These are phyloP conservation scores for Bryconaethiops microstoma DNA, from an alignment of 2,797 vertebrate species.

Conservation along the genomic window DNA sequence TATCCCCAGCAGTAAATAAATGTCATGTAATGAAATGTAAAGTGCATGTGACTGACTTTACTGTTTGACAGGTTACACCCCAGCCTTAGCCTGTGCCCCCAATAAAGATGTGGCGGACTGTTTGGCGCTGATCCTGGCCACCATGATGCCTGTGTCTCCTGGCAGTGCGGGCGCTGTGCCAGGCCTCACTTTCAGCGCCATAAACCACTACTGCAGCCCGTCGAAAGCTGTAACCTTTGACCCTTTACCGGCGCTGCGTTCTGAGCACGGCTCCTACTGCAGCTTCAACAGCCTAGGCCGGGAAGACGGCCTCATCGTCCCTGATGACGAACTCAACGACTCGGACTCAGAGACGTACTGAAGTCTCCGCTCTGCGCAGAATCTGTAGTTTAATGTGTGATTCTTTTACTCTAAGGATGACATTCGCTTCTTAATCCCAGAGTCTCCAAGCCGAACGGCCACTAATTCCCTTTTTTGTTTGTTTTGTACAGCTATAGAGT, in stretches of 20 bases:
- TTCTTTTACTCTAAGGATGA: slow-evolving; percentile 3
- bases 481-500: slow-evolving; percentile 15
- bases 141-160: slow-evolving; percentile 94
- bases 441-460: not conserved
- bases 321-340: slow-evolving; percentile 93
- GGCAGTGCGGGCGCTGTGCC: slow-evolving; percentile 82
- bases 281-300: slow-evolving; percentile 87
- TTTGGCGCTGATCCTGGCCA: slow-evolving; percentile 94
- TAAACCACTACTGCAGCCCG: slow-evolving; percentile 87
- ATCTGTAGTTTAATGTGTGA: slow-evolving; percentile 18
- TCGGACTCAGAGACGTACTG: slow-evolving; percentile 97
- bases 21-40: not conserved
- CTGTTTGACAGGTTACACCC: slow-evolving; percentile 79
- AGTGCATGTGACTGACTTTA: not conserved
- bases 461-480: not conserved
- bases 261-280: slow-evolving; percentile 87
- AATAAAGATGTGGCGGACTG: slow-evolving; percentile 96
- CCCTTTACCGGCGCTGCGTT: slow-evolving; percentile 83
- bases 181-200: slow-evolving; percentile 83
- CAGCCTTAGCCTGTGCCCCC: slow-evolving; percentile 91
- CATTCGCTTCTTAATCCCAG: not conserved
- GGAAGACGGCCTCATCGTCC: slow-evolving; percentile 81
- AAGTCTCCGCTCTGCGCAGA: slow-evolving; percentile 46
- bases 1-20: too few species aligned
- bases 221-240: slow-evolving; percentile 93